Evolutionary conservation across 2,888 invertebrate species (phyloP), one percentile per base, ranked within the genome.

Genomic region (Plagodis pulveraria): DNA sequence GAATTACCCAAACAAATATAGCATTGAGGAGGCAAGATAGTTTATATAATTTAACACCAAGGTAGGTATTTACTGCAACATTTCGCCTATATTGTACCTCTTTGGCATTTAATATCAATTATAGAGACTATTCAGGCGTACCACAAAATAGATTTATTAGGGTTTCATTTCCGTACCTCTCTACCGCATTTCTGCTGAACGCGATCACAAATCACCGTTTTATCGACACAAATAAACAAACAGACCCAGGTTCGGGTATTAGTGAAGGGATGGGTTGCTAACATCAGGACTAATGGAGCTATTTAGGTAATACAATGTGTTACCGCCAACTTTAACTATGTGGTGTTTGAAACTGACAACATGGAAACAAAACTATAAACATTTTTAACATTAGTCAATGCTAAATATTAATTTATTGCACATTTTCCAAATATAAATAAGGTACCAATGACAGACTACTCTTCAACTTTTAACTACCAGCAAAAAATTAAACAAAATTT

Each of bases 161-260:
- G 60, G 56, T 48, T 10, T 41, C 41, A 34, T 52, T 60, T 60
- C 60, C 60, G 60, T 56, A 52, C 56, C 60, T 56, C 44, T 50
- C 44, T 42, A 33, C 42, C 47, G 44, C 42, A 38, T 45, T 50
- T 42, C 56, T 53, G 56, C 49, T 41, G 49, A 48, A 50, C 44
- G 49, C 51, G 38, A 52, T 49, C 53, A 58, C 55, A 55, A 61
- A 61, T 63, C 58, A 59, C 52, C 50, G 51, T 48, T 66, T 58
- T 54, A 65, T 61, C 58, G 62, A 56, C 58, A 58, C 56, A 63
- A 61, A 65, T 62, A 58, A 58, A 63, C 58, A 62, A 65, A 41
- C 48, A 38, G 11, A 50, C 38, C 12, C 35, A 7, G 22, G 46
- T 56, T 53, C 50, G 50, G 44, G 44, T 52, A 58, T 58, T 58